phyloP scores from a whole-genome alignment of 2,888 invertebrate genomes.

The Invenusta paracnida region DNA sequence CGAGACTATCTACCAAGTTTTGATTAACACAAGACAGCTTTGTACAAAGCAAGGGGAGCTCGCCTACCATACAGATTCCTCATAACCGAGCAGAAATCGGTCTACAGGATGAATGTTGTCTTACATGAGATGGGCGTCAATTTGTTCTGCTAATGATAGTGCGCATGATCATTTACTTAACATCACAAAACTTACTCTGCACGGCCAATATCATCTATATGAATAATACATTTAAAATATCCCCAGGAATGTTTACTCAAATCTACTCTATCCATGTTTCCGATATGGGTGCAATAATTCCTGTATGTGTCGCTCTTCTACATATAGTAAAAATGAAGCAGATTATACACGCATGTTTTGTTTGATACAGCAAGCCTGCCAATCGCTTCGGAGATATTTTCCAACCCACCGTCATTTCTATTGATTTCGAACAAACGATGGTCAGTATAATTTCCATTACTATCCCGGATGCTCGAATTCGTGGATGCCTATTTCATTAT shows the following conservation, averaged over 20 bases:
- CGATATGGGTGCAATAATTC: not conserved
- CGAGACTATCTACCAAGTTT: conserved; percentile 26
- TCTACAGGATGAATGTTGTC: not conserved
- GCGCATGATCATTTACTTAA: not conserved
- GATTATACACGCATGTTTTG: not conserved
- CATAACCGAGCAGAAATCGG: not conserved
- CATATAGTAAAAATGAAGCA: not conserved
- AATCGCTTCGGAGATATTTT: not conserved
- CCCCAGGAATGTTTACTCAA: not conserved
- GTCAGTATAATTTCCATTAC: conserved; percentile 7
- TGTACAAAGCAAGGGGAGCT: conserved; percentile 16
- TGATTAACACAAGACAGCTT: not conserved
- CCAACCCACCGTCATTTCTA: conserved; percentile 1
- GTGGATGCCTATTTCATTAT: conserved; percentile 29
- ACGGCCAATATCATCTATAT: too few relatives aligned
- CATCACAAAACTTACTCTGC: not conserved
- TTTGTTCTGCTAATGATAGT: not conserved
- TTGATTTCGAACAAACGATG: not conserved
- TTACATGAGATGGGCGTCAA: not conserved
- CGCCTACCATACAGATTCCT: not conserved
- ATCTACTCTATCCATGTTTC: not conserved
- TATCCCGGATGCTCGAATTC: conserved; percentile 9
- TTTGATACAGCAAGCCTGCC: conserved; percentile 26
- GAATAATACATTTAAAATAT: not conserved
- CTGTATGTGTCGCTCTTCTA: conserved; percentile 25